Percentiles rank a stretch among this genome's conserved stretches.
Evolutionary conservation across 2,888 invertebrate species (phyloP).

Genomic region (Coenonympha glycerion): DNA sequence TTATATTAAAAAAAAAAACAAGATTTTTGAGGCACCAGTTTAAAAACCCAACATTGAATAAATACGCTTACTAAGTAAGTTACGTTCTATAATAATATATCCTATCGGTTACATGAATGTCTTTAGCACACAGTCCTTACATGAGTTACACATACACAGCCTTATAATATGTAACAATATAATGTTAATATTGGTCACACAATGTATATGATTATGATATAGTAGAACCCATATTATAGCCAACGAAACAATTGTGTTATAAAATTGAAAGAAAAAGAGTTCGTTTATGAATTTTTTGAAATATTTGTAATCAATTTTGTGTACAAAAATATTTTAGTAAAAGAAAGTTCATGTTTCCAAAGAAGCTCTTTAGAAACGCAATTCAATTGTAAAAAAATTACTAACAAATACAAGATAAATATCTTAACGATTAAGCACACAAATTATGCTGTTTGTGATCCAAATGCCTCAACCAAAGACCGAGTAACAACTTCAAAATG

Average conservation of each 20-base stretch:
- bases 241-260: background rate
- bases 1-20: background rate
- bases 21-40: background rate
- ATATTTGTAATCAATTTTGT: too few species aligned
- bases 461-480: slow-evolving; percentile 68
- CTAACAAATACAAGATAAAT: background rate
- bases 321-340: background rate
- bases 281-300: background rate
- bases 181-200: slow-evolving; percentile 24
- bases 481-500: slow-evolving; percentile 61
- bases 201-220: slow-evolving; percentile 16
- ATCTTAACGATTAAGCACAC: slow-evolving; percentile 22
- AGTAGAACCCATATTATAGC: slow-evolving; percentile 13
- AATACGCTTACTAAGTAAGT: slow-evolving; percentile 11
- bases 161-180: slow-evolving; percentile 26
- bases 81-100: slow-evolving; percentile 1
- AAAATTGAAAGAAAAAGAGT: background rate
- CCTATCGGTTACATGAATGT: slow-evolving; percentile 3
- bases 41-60: background rate
- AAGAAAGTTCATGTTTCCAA: background rate
- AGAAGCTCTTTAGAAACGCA: background rate
- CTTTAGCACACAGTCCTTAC: slow-evolving; percentile 19
- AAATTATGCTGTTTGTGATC: slow-evolving; percentile 48
- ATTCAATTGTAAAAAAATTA: background rate
- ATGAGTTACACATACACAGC: slow-evolving; percentile 36